These are phyloP conservation scores for Panthera uncia DNA, from an alignment of 2,113 vertebrate species.

Conservation along the genomic window DNA sequence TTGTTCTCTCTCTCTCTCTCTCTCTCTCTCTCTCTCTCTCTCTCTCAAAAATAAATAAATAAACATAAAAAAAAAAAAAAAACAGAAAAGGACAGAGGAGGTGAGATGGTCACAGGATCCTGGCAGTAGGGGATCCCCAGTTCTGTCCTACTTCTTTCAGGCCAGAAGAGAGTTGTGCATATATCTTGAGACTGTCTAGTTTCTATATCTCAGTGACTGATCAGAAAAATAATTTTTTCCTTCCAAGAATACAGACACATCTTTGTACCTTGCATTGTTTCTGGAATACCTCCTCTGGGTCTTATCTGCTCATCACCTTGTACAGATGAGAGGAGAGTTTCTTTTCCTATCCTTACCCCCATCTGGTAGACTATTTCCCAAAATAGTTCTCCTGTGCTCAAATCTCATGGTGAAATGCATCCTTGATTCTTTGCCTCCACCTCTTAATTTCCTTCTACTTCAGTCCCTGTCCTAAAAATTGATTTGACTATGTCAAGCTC, in stretches of 20 bases:
- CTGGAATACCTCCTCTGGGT: background rate
- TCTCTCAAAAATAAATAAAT: too few species aligned
- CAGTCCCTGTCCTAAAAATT: constrained; percentile 22
- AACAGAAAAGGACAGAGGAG: background rate
- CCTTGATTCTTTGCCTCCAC: constrained; percentile 54
- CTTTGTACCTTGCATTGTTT: background rate
- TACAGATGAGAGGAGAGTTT: constrained; percentile 38
- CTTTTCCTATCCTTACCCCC: constrained; percentile 16
- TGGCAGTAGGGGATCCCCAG: background rate
- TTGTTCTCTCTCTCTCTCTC: too few species aligned
- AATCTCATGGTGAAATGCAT: constrained; percentile 28
- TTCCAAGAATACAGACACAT: background rate
- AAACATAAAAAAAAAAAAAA: too few species aligned
- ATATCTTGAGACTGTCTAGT: background rate
- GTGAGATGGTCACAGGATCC: background rate
- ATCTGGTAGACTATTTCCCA: constrained; percentile 54
- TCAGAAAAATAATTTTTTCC: background rate
- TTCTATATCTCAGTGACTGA: background rate
- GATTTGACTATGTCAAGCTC: background rate
- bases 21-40: too few species aligned
- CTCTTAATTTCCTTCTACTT: constrained; percentile 48
- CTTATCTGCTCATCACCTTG: constrained; percentile 37
- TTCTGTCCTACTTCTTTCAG: background rate
- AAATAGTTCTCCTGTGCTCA: constrained; percentile 28
- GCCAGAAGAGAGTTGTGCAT: background rate